Evolutionary conservation across 2,888 invertebrate genomes (phyloP), one percentile per base, ranked within the genome.

Genomic region (Zootermopsis nevadensis): DNA sequence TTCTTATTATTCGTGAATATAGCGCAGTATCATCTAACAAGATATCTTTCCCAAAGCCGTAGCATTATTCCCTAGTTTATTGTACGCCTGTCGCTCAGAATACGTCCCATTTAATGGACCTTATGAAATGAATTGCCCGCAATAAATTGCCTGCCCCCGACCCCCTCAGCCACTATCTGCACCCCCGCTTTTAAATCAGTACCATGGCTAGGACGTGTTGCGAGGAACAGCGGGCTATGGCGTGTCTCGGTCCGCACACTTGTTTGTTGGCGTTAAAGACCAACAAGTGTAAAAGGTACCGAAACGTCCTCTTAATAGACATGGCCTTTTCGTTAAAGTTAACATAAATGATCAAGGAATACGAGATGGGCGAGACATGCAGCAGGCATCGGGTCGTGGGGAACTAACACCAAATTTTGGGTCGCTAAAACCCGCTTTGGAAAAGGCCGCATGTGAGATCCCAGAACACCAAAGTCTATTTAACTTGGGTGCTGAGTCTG

Each of bases 121-220:
- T 84, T 84, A 84, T 84, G 84, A 84, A 84, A 84, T 84, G 84
- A 84, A 84, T 84, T 84, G 84, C 84, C 84, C 84, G 84, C 84
- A 84, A 84, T 84, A 84, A 84, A 84, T 84, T 84, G 84, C 83
- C 55, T 55, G 55, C 35, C 48, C 66, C 83, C 83, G 24, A 24
- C 42, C 80, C 60, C 74, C n/a, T n/a, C 69, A 48, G 22, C 72
- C 72, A 30, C 74, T 72, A 77, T 66, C 82, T 79, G 55, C 66
- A 22, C 79, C 66, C 79, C 60, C 79, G 79, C 79, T 79, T 66
- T 79, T 53, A 66, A 79, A 79, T 79, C 79, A 60, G 60, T n/a
- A 1, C 33, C 31, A 30, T 55, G 30, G 30, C 0, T 19, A 12
- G 48, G 3, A 3, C 8, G 27, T 4, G 60, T n/a, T n/a, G 60